phyloP scores from a whole-genome alignment of 2,888 invertebrate species.

The Euspilapteryx auroguttella region DNA sequence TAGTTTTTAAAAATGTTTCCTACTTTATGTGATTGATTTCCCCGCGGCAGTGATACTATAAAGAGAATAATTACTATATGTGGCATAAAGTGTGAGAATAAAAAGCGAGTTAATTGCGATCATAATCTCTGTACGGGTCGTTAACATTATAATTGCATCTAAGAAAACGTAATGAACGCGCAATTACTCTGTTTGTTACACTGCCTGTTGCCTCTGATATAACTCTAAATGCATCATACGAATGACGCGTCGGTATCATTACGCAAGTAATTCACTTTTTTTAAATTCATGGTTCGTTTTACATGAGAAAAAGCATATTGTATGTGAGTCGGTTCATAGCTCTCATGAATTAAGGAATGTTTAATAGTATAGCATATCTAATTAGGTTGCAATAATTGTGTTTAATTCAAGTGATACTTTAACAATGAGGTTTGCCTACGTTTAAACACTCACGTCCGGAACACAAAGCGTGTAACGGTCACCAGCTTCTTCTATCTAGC shows the following conservation, averaged over 20 bases:
- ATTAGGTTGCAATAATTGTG: no score
- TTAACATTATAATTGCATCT: constrained; percentile 27
- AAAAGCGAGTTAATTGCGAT: constrained; percentile 25
- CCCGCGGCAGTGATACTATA: no score
- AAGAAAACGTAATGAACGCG: constrained; percentile 20
- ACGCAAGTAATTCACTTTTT: constrained; percentile 13
- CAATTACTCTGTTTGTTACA: constrained; percentile 14
- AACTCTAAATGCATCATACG: constrained; percentile 18
- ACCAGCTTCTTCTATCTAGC: constrained; percentile 9
- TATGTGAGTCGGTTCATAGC: no score
- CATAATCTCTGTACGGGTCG: constrained; percentile 18
- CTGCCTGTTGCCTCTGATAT: no score
- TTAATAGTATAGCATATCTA: no score
- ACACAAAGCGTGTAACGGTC: constrained; percentile 41
- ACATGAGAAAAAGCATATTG: constrained; percentile 16
- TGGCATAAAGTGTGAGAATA: constrained; percentile 15
- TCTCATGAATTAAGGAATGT: no score
- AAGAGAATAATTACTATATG: no score
- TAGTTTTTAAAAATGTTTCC: no score
- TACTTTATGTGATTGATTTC: no score
- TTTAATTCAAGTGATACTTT: no score
- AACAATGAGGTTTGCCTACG: no score
- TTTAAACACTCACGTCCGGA: no score
- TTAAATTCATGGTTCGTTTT: constrained; percentile 11
- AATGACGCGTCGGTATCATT: constrained; percentile 15